Evolutionary conservation across 2,113 vertebrate genomes (phyloP), one percentile per base, ranked within the genome.

Genomic region (Siniperca knerii): DNA sequence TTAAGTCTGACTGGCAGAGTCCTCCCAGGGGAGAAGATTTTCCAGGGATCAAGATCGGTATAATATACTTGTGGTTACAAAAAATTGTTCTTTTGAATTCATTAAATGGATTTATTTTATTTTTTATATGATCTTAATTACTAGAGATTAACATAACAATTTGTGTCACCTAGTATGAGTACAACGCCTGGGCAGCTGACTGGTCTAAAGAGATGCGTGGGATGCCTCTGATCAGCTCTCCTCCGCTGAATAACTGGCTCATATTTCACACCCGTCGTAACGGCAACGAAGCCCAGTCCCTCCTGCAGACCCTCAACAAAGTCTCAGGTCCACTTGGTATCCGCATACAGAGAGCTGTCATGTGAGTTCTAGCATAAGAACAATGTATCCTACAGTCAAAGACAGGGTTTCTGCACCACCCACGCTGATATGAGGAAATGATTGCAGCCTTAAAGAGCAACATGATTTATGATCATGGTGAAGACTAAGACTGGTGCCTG

Each of bases 121-220:
- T 29, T 29, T 29, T 29, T 29, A 2, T 58, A 9, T 50, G 13
- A 20, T 50, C 37, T 73, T 57, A 23, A 60, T 46, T 64, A 8
- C 9, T 37, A 81, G 20, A 64, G 62, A 61, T 58, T 57, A 46
- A 77, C 5, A 40, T 37, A 20, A 60, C 52, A 13, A 21, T 68
- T 74, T 60, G 16, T 93, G 67, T 21, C 65, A 89, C 87, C 37
- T 87, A 99, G 98, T 97, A 96, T 12, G 96, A 97, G 1, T 99
- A 97, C 93, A 96, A 95, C 67, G 96, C 97, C 0, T 92, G 93
- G 48, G 68, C 87, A 8, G 97, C 96, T 6, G 97, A 99, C 60
- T 99, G 98, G 98, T 87, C 96, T 23, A 98, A 87, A 90, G 97
- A 99, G 86, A 97, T 96, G 2, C 94, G 97, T n/a, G 97, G 97